Conservation (phyloP, 2,113 vertebrate genomes). For the Ailurus styani region DNA sequence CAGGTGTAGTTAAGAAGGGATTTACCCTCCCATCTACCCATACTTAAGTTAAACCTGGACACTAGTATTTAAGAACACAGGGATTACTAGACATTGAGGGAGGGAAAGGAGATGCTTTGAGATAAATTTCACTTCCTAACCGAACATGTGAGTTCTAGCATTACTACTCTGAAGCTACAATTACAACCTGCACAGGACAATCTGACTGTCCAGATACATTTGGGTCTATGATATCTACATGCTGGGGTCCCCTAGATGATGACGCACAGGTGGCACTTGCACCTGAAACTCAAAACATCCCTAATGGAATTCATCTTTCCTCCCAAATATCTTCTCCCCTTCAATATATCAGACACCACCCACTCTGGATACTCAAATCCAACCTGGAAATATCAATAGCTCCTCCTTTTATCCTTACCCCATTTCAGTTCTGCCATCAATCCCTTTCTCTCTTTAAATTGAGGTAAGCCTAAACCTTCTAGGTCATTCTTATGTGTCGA, state of each 20-base stretch:
- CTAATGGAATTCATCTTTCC: background rate
- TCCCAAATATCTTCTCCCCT: background rate
- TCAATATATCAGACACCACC: background rate
- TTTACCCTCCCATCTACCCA: background rate
- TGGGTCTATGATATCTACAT: background rate
- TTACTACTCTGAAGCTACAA: background rate
- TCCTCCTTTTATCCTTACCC: background rate
- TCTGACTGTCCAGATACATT: background rate
- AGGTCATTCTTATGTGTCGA: background rate
- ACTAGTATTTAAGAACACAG: background rate
- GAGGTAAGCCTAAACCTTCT: background rate
- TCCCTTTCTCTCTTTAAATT: background rate
- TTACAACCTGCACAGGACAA: background rate
- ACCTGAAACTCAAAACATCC: background rate
- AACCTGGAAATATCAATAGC: background rate
- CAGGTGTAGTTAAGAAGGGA: background rate
- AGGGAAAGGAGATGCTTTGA: background rate
- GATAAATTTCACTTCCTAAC: background rate
- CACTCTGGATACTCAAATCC: background rate
- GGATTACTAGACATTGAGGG: background rate
- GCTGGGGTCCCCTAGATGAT: background rate
- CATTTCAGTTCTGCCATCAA: background rate
- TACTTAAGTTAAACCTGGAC: background rate
- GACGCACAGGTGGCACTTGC: background rate
- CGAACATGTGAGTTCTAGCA: background rate